Evolutionary conservation across 1,140 invertebrate species (phyloP), one percentile per base, ranked within the genome.

Genomic region (Apis cerana): DNA sequence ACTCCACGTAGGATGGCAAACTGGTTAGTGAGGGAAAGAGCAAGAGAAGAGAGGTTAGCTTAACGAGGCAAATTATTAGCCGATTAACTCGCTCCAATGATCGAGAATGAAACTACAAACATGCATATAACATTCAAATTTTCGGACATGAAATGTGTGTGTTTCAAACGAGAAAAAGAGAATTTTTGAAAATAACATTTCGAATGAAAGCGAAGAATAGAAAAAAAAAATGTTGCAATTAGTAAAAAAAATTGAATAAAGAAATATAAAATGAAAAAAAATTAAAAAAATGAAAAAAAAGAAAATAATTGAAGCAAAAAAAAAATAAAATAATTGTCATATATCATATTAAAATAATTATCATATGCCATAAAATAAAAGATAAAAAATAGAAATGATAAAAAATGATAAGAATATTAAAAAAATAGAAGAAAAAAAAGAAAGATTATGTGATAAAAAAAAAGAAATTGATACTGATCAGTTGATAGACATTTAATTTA

Each of bases 61-160:
- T 84, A 84, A 84, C 75, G 76, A 84, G 62, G 54, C 72, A 72
- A 87, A 85, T 87, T 87, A 85, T 87, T 88, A 65, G 70, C 65
- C 83, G 83, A 85, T 82, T 88, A 85, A 67, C 64, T 48, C 75
- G 58, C 17, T 19, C 21, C 76, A 64, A 84, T 84, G 72, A 87
- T 87, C 82, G 85, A 81, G 52, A 64, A 15, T 69, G 64, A 17
- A 69, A 86, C 65, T 59, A 54, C 64, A 69, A 86, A 76, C 78
- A 65, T 12, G 23, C n/a, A 2, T 4, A 48, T 33, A 61, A 27
- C 43, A 33, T 70, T 62, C 56, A n/a, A 81, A 85, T 86, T 61
- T 75, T 19, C 27, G 19, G 1, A 23, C 43, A n/a, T 15, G 19
- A 67, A 67, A 56, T 17, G 27, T 9, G 13, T n/a, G n/a, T n/a